phyloP scores from a whole-genome alignment of 2,888 invertebrate genomes.

The Heterodera filipjevi region DNA sequence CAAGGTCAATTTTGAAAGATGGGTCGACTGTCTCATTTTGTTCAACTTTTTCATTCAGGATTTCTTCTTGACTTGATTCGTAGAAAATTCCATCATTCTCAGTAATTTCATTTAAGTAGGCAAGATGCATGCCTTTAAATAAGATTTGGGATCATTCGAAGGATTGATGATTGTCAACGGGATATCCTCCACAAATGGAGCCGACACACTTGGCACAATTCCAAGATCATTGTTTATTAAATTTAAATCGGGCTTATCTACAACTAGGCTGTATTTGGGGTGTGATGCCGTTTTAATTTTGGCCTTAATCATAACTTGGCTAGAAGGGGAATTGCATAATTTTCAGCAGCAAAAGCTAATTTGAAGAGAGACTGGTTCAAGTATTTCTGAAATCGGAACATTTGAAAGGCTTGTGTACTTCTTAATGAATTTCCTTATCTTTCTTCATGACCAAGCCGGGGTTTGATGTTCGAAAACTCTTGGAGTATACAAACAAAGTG shows the following conservation, averaged over 20 bases:
- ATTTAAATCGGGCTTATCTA: too few relatives aligned
- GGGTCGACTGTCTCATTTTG: conserved; percentile 23
- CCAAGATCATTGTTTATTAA: too few relatives aligned
- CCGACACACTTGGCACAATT: too few relatives aligned
- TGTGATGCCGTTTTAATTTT: too few relatives aligned
- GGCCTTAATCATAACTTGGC: too few relatives aligned
- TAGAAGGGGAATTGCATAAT: too few relatives aligned
- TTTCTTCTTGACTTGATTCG: neutral
- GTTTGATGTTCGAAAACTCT: neutral
- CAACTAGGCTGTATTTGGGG: too few relatives aligned
- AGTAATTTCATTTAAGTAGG: neutral
- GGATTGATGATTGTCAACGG: conserved; percentile 16
- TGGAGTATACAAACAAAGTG: neutral
- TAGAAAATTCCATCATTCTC: neutral
- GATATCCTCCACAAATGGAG: neutral
- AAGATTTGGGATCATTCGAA: neutral
- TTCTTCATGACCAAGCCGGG: neutral
- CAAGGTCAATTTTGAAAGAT: conserved; percentile 26
- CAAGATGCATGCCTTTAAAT: conserved; percentile 4
- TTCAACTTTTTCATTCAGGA: neutral
- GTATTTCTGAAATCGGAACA: neutral
- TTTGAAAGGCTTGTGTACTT: neutral
- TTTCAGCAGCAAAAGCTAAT: too few relatives aligned
- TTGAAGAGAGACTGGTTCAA: neutral
- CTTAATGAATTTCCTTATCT: neutral